Evolutionary conservation across 1,140 invertebrate genomes (phyloP).

Genomic region (Zophobas atratus): DNA sequence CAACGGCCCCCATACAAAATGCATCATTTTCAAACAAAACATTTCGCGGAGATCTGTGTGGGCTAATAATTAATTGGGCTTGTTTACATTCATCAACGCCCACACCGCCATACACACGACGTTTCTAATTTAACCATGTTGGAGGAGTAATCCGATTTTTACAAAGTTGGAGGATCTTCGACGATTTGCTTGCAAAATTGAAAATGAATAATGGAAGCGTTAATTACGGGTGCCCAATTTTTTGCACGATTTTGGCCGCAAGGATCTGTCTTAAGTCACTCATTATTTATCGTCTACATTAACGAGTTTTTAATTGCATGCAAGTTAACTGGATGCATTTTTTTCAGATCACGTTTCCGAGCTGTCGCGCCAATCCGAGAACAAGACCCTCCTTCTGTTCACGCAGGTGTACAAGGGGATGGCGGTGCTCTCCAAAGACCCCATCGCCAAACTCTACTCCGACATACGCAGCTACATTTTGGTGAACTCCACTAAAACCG

Average conservation of each 20-base stretch:
- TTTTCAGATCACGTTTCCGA: constrained; percentile 82
- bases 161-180: not conserved
- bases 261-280: too few species aligned
- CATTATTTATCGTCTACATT: too few species aligned
- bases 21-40: constrained; percentile 20
- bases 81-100: constrained; percentile 26
- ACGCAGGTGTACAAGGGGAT: constrained; percentile 83
- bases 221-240: too few species aligned
- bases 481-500: constrained; percentile 56
- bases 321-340: constrained; percentile 50
- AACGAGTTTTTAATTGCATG: too few species aligned
- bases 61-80: constrained; percentile 27
- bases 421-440: constrained; percentile 74
- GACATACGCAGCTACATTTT: constrained; percentile 79
- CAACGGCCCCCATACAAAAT: constrained; percentile 13
- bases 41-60: constrained; percentile 21
- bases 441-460: constrained; percentile 78
- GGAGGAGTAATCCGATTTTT: constrained; percentile 15
- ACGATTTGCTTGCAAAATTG: too few species aligned
- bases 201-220: too few species aligned
- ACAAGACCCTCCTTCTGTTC: constrained; percentile 83
- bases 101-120: not conserved
- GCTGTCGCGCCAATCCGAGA: constrained; percentile 82
- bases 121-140: constrained; percentile 32
- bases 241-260: too few species aligned